These are phyloP conservation scores for Athrips mouffetella DNA, from an alignment of 2,888 invertebrate genomes.

Conservation along the genomic window DNA sequence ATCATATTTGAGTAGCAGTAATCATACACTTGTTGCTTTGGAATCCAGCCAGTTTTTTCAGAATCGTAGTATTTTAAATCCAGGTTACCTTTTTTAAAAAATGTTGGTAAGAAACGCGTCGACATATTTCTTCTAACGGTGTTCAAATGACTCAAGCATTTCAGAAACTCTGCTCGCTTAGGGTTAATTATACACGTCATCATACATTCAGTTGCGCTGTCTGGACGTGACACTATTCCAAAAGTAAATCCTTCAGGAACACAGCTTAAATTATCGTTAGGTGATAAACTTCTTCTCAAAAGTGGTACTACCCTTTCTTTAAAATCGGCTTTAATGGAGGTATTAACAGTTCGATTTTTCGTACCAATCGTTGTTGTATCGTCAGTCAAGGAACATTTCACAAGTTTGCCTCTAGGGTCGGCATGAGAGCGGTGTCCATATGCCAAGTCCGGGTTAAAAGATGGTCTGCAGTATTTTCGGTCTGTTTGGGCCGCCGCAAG, in stretches of 20 bases:
- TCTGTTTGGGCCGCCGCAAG: conserved; percentile 42
- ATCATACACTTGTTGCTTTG: conserved; percentile 59
- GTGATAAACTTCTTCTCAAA: conserved; percentile 61
- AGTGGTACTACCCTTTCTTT: conserved; percentile 46
- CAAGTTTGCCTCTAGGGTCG: neutral
- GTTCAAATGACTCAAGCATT: conserved; percentile 68
- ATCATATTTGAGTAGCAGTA: conserved; percentile 60
- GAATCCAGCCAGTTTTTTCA: conserved; percentile 65
- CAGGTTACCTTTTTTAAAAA: conserved; percentile 51
- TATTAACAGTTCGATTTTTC: too few species aligned
- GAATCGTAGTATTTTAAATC: conserved; percentile 53
- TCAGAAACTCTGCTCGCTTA: conserved; percentile 54
- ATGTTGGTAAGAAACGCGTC: conserved; percentile 46
- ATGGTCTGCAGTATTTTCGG: conserved; percentile 56
- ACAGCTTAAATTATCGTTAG: conserved; percentile 65
- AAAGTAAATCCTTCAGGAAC: conserved; percentile 69
- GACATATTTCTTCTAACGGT: conserved; percentile 51
- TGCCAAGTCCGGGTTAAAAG: conserved; percentile 58
- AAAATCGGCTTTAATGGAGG: conserved; percentile 43
- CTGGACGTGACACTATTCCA: conserved; percentile 61
- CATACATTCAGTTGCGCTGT: conserved; percentile 66
- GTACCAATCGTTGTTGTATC: too few species aligned
- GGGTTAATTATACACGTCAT: conserved; percentile 49
- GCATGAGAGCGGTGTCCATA: conserved; percentile 59
- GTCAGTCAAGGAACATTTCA: neutral